Percentiles rank a stretch among this genome's conserved stretches.
phyloP scores from a whole-genome alignment of 1,140 invertebrate genomes.

The Diabrotica virgifera region DNA sequence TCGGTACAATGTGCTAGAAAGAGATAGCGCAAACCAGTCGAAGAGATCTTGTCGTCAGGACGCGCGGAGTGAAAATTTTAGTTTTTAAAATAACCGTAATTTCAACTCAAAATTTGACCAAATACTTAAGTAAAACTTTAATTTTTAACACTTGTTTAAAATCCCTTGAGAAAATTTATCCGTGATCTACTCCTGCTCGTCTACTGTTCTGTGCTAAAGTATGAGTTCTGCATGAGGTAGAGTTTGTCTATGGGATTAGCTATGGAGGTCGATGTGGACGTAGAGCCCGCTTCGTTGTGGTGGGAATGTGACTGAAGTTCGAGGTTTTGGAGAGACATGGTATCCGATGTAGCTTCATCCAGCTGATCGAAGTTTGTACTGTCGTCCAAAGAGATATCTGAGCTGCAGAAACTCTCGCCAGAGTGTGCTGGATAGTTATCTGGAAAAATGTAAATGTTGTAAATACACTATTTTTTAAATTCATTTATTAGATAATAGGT shows the following conservation, averaged over 20 bases:
- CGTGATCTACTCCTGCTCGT: not conserved
- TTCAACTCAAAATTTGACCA: too few species aligned
- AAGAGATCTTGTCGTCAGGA: too few species aligned
- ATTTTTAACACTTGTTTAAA: too few species aligned
- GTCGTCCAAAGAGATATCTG: conserved; percentile 81
- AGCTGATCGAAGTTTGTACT: conserved; percentile 73
- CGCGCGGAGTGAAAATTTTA: too few species aligned
- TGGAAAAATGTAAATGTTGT: conserved; percentile 46
- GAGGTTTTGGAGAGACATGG: conserved; percentile 68
- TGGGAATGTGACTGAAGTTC: conserved; percentile 56
- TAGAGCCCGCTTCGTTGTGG: conserved; percentile 50
- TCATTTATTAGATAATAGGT: not conserved
- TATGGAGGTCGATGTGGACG: conserved; percentile 53
- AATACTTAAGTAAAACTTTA: too few species aligned
- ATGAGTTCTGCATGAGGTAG: conserved; percentile 96
- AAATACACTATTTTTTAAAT: not conserved
- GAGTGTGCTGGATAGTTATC: conserved; percentile 79
- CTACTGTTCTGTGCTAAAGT: conserved; percentile 74
- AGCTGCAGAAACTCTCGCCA: conserved; percentile 86
- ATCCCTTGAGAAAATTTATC: too few species aligned
- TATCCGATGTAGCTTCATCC: conserved; percentile 77
- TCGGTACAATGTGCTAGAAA: too few species aligned
- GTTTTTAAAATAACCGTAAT: too few species aligned
- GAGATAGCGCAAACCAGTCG: too few species aligned
- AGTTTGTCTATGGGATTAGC: conserved; percentile 94